These are phyloP conservation scores for Amyelois transitella DNA, from an alignment of 1,140 invertebrate species.

Conservation along the genomic window DNA sequence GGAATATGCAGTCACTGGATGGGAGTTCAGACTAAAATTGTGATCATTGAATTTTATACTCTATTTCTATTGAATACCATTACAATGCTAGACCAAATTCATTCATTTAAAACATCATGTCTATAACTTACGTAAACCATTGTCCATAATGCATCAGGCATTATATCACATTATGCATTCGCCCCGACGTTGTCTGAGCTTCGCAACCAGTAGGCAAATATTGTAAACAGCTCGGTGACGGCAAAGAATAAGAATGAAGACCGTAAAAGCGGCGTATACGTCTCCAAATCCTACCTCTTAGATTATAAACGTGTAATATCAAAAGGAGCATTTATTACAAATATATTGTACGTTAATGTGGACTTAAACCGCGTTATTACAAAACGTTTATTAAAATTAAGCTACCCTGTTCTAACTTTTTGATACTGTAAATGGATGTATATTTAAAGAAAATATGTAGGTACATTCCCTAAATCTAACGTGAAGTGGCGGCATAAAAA, in stretches of 20 bases:
- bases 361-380: not conserved
- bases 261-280: not conserved
- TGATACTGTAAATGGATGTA: too few relatives aligned
- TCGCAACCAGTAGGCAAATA: not conserved
- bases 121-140: not conserved
- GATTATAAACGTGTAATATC: constrained; percentile 50
- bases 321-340: constrained; percentile 54
- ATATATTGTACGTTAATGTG: constrained; percentile 13
- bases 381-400: not conserved
- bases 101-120: too few relatives aligned
- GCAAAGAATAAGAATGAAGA: not conserved
- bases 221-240: not conserved
- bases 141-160: not conserved
- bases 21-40: not conserved
- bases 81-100: too few relatives aligned
- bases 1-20: not conserved
- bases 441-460: too few relatives aligned
- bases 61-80: too few relatives aligned
- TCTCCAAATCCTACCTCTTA: constrained; percentile 58
- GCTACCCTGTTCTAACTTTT: not conserved
- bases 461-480: too few relatives aligned
- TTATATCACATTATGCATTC: too few relatives aligned
- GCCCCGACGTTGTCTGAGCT: not conserved
- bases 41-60: too few relatives aligned
- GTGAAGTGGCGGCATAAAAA: too few relatives aligned